These are phyloP conservation scores for Coptotermes formosanus DNA, from an alignment of 1,140 invertebrate species.

Conservation along the genomic window DNA sequence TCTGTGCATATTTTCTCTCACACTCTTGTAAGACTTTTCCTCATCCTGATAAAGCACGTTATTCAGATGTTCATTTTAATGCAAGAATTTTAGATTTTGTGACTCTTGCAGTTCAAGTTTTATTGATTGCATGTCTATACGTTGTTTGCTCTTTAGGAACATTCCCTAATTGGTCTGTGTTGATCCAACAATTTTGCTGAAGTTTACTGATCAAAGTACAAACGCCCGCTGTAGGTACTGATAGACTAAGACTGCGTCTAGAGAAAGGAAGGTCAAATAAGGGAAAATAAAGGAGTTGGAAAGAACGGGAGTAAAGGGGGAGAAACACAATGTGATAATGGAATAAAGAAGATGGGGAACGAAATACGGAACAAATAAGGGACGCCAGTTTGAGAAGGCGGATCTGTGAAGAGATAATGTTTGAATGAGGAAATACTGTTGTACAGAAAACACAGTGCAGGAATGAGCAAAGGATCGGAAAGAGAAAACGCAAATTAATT, in stretches of 20 bases:
- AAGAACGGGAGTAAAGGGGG: not conserved
- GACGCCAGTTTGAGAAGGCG: not conserved
- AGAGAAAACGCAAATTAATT: not conserved
- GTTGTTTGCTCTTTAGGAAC: not conserved
- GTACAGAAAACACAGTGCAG: not conserved
- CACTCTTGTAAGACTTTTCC: too few species aligned
- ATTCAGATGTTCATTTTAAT: too few species aligned
- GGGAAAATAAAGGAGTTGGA: not conserved
- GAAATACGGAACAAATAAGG: not conserved
- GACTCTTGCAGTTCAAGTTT: not conserved
- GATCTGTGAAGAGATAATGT: not conserved
- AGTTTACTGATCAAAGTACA: constrained; percentile 7
- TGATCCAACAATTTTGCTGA: not conserved
- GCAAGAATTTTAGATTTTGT: not conserved
- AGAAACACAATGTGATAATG: not conserved
- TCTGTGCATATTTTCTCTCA: too few species aligned
- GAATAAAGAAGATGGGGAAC: not conserved
- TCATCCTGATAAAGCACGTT: too few species aligned
- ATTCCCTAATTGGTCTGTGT: constrained; percentile 18
- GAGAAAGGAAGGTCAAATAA: not conserved
- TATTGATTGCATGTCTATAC: not conserved
- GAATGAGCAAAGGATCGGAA: not conserved
- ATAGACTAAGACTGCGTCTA: not conserved
- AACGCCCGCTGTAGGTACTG: not conserved
- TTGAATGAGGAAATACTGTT: not conserved